Evolutionary conservation across 2,888 invertebrate species (phyloP), one percentile per base, ranked within the genome.

Genomic region (Diadromus collaris): DNA sequence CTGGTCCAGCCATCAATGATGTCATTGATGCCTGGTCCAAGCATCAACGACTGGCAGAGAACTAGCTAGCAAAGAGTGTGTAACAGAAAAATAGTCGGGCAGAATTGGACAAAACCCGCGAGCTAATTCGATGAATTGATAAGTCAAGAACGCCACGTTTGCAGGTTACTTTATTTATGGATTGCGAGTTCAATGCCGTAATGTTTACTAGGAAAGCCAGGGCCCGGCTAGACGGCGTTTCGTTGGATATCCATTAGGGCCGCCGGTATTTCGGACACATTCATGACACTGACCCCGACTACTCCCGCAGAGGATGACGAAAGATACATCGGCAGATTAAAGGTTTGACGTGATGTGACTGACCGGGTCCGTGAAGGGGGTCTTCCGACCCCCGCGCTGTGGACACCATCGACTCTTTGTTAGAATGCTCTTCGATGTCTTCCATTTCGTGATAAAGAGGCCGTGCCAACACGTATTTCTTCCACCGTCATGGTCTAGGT

Each of bases 91-190:
- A 32, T n/a, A 19, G 32, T 27, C 24, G 58, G 10, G 34, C 24
- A 48, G 34, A 51, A 34, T 38, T 27, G 24, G 5, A 48, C 41
- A n/a, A 58, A 38, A 44, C 10, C 9, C 32, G 46, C 24, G 46
- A 61, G 44, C 54, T 29, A 76, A 61, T 76, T 76, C 72, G 68
- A 69, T 58, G 54, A 65, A 69, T 76, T 71, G 71, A 70, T 64
- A 60, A 44, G 65, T 77, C 60, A 24, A 29, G 51, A 27, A 29
- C 32, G 41, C 21, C 19, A 4, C 44, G 83, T 86, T 89, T 87
- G 87, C 69, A 85, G 86, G 84, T 77, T 85, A 88, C 85, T n/a
- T n/a, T n/a, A n/a, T 87, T 86, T 86, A 86, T 79, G 86, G 86
- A 29, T 24, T 76, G 58, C 79, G 80, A 86, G 86, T 86, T 83